Evolutionary conservation across 1,140 invertebrate species (phyloP).

Genomic region (Parasteatoda tepidariorum): DNA sequence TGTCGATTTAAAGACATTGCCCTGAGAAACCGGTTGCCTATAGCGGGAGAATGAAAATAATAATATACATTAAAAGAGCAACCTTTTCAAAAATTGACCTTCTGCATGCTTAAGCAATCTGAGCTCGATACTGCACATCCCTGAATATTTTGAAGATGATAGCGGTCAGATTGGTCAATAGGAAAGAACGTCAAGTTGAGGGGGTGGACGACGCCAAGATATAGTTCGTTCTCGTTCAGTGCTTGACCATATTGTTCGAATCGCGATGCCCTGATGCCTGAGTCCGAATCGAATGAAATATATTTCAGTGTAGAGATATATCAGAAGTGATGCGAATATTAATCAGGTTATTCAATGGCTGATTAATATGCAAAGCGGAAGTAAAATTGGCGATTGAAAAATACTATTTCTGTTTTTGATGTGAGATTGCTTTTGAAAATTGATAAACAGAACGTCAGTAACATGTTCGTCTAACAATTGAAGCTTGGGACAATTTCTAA

Average conservation of each 20-base stretch:
- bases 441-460: too few relatives aligned
- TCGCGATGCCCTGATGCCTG: background rate
- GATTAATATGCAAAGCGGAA: too few relatives aligned
- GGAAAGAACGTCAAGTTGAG: background rate
- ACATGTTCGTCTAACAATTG: too few relatives aligned
- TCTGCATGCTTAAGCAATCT: background rate
- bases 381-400: too few relatives aligned
- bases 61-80: background rate
- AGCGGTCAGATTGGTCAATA: conserved; percentile 1
- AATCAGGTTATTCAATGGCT: too few relatives aligned
- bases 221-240: background rate
- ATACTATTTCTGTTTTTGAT: too few relatives aligned
- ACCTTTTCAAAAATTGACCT: background rate
- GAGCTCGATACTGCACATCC: background rate
- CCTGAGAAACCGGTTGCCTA: conserved; percentile 21
- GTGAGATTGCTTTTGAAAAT: too few relatives aligned
- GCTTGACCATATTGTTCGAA: background rate
- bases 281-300: background rate
- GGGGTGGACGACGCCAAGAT: background rate
- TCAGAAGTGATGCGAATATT: too few relatives aligned
- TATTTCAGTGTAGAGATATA: too few relatives aligned
- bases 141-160: background rate
- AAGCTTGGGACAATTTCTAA: too few relatives aligned
- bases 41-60: background rate
- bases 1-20: conserved; percentile 34